Percentiles rank a stretch among this genome's conserved stretches.
These are phyloP conservation scores for Crypturellus undulatus DNA, from an alignment of 2,113 vertebrate species.

Conservation along the genomic window DNA sequence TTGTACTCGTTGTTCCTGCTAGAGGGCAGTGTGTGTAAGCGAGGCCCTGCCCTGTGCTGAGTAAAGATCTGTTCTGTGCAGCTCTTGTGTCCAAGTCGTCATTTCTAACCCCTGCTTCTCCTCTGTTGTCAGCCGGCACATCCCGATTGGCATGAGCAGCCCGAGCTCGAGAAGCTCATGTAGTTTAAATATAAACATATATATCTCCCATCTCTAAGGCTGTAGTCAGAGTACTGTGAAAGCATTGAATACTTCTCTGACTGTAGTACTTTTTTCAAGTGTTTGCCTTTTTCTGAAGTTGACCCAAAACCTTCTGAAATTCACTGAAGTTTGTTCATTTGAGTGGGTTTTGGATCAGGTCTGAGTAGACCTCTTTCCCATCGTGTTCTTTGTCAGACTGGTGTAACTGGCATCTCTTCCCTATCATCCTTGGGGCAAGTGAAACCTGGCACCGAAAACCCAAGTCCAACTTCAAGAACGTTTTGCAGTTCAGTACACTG, in stretches of 20 bases:
- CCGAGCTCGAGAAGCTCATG: conserved; percentile 3
- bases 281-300: conserved; percentile 12
- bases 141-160: conserved; percentile 22
- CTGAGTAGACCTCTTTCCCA: conserved; percentile 41
- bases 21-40: conserved; percentile 72
- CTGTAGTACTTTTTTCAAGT: background rate
- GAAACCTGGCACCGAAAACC: background rate
- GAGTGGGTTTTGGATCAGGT: conserved; percentile 37
- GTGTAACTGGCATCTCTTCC: conserved; percentile 29
- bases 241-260: background rate
- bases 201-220: background rate
- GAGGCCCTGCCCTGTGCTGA: conserved; percentile 65
- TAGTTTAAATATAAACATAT: background rate
- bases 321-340: background rate
- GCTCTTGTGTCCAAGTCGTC: conserved; percentile 77
- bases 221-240: background rate
- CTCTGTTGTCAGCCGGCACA: conserved; percentile 43
- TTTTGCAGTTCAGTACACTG: conserved; percentile 11
- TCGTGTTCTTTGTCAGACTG: conserved; percentile 30
- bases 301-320: conserved; percentile 25
- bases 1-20: conserved; percentile 74
- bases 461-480: background rate
- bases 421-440: background rate
- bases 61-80: conserved; percentile 77
- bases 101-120: conserved; percentile 71